Evolutionary conservation across 1,140 invertebrate genomes (phyloP).

Genomic region (Papilio xuthus): DNA sequence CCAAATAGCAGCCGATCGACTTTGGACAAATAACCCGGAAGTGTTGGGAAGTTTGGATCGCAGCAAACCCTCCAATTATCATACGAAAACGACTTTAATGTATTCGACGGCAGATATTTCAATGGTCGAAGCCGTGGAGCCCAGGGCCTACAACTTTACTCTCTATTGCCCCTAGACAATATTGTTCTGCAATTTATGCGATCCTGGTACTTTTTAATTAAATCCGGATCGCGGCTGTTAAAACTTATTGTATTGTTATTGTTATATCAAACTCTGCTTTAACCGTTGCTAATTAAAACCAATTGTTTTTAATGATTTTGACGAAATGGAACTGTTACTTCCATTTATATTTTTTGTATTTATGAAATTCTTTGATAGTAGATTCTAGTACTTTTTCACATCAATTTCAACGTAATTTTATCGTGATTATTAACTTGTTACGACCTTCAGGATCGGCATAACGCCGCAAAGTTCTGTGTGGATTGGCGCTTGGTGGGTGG

Average conservation of each 20-base stretch:
- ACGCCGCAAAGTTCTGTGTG: conserved; percentile 88
- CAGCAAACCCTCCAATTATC: conserved; percentile 36
- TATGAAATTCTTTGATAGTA: not conserved
- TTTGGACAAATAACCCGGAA: conserved; percentile 8
- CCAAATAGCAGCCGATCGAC: conserved; percentile 26
- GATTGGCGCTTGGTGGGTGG: conserved; percentile 95
- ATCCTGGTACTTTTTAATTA: conserved; percentile 35
- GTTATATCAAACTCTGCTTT: not conserved
- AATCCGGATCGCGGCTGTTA: conserved; percentile 20
- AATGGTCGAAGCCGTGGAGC: not conserved
- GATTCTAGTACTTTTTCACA: not conserved
- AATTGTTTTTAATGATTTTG: not conserved
- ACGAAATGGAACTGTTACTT: not conserved
- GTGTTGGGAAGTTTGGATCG: conserved; percentile 30
- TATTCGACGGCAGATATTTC: conserved; percentile 31
- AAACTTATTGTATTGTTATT: conserved; percentile 25
- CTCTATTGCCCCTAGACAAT: not conserved
- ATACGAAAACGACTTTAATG: conserved; percentile 41
- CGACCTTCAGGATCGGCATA: conserved; percentile 83
- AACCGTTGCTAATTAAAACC: not conserved
- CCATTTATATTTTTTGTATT: not conserved
- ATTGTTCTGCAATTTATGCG: conserved; percentile 33
- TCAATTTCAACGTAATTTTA: not conserved
- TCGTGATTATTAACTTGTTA: not conserved
- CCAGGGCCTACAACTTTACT: not conserved